phyloP scores from a whole-genome alignment of 92 coral and sea anemone genomes.

The Actinernus sp. region DNA sequence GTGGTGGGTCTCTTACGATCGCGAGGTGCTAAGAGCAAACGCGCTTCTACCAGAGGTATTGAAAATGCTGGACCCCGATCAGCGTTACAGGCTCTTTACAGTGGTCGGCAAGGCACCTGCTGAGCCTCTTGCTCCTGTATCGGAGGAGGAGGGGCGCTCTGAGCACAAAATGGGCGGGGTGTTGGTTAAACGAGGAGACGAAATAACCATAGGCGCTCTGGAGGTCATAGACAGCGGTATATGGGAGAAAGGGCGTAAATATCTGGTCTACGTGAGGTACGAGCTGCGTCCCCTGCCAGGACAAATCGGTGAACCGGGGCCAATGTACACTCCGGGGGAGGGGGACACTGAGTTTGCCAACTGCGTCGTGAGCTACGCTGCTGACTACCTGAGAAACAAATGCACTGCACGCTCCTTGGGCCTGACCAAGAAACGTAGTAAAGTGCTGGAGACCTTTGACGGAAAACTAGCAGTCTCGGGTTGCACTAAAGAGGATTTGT shows the following conservation, averaged over 20 bases:
- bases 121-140: slow-evolving; percentile 21
- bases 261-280: slow-evolving; percentile 10
- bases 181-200: too few relatives aligned
- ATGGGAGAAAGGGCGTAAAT: slow-evolving; percentile 6
- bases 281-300: slow-evolving; percentile 32
- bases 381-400: slow-evolving; percentile 4
- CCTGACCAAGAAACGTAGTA: slow-evolving; percentile 18
- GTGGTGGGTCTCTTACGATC: too few relatives aligned
- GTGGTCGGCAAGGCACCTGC: slow-evolving; percentile 7
- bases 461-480: slow-evolving; percentile 17
- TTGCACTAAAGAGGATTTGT: slow-evolving; percentile 11
- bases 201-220: too few relatives aligned
- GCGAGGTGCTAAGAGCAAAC: too few relatives aligned
- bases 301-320: slow-evolving; percentile 19
- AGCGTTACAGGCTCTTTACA: neutral
- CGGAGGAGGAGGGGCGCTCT: slow-evolving; percentile 21
- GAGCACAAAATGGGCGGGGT: slow-evolving; percentile 4
- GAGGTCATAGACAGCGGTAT: too few relatives aligned
- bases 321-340: slow-evolving; percentile 26
- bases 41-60: too few relatives aligned
- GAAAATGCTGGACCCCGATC: neutral
- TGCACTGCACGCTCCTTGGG: slow-evolving; percentile 15
- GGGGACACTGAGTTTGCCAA: slow-evolving; percentile 33
- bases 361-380: slow-evolving; percentile 35
- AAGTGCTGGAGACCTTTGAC: slow-evolving; percentile 5